Evolutionary conservation across 2,888 invertebrate species (phyloP).

Genomic region (Zygothrica quintamaculata): DNA sequence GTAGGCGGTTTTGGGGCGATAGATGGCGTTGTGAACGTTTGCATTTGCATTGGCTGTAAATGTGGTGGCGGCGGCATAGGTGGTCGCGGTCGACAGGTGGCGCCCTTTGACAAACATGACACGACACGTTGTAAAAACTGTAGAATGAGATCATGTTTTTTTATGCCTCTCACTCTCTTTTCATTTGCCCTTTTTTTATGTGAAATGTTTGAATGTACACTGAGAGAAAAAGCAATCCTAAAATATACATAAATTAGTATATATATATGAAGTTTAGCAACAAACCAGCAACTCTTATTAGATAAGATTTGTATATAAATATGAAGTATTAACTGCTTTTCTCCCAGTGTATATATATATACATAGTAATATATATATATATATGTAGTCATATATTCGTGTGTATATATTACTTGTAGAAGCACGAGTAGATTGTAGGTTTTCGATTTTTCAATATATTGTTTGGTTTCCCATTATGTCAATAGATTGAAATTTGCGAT

Average conservation of each 20-base stretch:
- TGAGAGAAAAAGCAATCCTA: no score
- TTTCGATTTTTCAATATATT: conserved; percentile 23
- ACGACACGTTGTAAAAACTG: conserved; percentile 37
- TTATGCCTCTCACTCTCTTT: not conserved
- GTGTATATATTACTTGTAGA: not conserved
- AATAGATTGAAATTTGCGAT: conserved; percentile 43
- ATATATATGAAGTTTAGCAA: no score
- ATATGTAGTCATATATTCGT: not conserved
- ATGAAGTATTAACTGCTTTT: no score
- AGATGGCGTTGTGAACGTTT: conserved; percentile 23
- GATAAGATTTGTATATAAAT: no score
- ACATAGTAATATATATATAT: not conserved
- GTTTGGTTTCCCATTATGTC: conserved; percentile 55
- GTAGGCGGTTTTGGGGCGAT: conserved; percentile 23
- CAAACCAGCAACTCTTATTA: no score
- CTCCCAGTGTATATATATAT: no score
- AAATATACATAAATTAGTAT: no score
- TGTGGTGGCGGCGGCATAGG: conserved; percentile 13
- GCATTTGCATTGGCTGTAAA: not conserved
- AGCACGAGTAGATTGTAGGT: conserved; percentile 1
- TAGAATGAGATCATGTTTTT: conserved; percentile 22
- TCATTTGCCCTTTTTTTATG: no score
- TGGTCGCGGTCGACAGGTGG: conserved; percentile 48
- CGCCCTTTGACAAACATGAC: conserved; percentile 60
- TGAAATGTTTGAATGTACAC: no score